phyloP scores from a whole-genome alignment of 2,888 invertebrate genomes.

The Lasius platythorax region DNA sequence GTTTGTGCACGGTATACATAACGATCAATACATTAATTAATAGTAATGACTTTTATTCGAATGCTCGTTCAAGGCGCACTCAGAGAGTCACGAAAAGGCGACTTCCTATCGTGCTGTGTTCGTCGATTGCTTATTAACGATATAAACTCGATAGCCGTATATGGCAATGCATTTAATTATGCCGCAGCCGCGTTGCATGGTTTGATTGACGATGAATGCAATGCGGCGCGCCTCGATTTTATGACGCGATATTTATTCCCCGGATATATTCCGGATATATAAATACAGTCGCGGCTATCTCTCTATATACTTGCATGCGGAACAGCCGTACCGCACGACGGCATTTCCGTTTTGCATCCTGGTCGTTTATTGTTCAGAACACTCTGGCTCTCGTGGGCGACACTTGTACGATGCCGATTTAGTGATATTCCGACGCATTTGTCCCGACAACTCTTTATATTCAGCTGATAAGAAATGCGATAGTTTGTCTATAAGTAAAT shows the following conservation, averaged over 20 bases:
- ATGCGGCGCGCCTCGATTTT: constrained; percentile 65
- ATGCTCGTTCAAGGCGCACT: constrained; percentile 36
- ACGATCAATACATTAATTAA: constrained; percentile 46
- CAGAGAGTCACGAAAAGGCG: constrained; percentile 22
- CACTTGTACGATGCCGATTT: constrained; percentile 52
- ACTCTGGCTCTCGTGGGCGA: constrained; percentile 61
- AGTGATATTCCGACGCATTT: constrained; percentile 26
- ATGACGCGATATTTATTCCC: constrained; percentile 59
- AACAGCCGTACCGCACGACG: constrained; percentile 40
- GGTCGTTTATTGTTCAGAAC: constrained; percentile 54
- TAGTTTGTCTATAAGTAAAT: neutral
- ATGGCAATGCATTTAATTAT: constrained; percentile 51
- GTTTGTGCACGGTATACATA: neutral
- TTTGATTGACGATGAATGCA: constrained; percentile 66
- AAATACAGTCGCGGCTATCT: constrained; percentile 58
- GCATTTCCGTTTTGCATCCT: constrained; percentile 59
- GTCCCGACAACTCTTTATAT: constrained; percentile 17
- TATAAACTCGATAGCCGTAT: constrained; percentile 40
- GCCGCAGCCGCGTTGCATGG: constrained; percentile 22
- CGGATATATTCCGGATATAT: constrained; percentile 62
- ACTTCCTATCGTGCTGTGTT: constrained; percentile 23
- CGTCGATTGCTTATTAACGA: constrained; percentile 45
- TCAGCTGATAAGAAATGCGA: constrained; percentile 17
- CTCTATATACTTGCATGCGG: constrained; percentile 20
- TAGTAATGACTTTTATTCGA: constrained; percentile 38